Percentiles rank a stretch among this genome's conserved stretches.
These are phyloP conservation scores for Epirrhoe alternata DNA, from an alignment of 2,888 invertebrate species.

Conservation along the genomic window DNA sequence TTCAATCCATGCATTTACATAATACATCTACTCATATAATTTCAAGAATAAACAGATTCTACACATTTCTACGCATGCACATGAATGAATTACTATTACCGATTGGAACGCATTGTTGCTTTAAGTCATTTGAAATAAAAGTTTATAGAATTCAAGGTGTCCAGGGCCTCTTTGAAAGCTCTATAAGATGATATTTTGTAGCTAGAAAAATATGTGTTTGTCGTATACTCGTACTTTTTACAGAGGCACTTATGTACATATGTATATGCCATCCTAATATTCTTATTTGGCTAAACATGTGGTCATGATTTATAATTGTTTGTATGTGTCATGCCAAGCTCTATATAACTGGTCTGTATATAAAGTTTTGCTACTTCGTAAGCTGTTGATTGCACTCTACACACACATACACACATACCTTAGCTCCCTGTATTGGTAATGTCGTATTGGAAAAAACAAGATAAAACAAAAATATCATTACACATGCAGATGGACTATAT, in stretches of 20 bases:
- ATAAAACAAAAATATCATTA: constrained; percentile 47
- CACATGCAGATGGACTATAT: constrained; percentile 20
- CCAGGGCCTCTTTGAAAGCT: neutral
- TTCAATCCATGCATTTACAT: constrained; percentile 16
- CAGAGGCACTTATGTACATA: no score
- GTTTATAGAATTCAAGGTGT: neutral
- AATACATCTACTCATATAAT: constrained; percentile 1
- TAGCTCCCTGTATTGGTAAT: constrained; percentile 67
- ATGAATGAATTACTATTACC: neutral
- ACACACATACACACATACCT: constrained; percentile 74
- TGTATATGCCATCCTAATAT: no score
- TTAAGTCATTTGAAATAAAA: neutral
- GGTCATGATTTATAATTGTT: no score
- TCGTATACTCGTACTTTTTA: no score
- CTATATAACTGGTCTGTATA: no score
- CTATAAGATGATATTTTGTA: no score
- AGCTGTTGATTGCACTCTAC: constrained; percentile 24
- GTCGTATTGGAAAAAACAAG: constrained; percentile 62
- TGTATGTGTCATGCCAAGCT: no score
- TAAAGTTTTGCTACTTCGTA: neutral
- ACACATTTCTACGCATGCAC: neutral
- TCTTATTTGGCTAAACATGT: no score
- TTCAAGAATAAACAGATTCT: neutral
- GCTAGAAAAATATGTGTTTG: no score
- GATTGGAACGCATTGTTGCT: neutral